phyloP scores from a whole-genome alignment of 2,888 invertebrate species.

The Ennomos erosarius region DNA sequence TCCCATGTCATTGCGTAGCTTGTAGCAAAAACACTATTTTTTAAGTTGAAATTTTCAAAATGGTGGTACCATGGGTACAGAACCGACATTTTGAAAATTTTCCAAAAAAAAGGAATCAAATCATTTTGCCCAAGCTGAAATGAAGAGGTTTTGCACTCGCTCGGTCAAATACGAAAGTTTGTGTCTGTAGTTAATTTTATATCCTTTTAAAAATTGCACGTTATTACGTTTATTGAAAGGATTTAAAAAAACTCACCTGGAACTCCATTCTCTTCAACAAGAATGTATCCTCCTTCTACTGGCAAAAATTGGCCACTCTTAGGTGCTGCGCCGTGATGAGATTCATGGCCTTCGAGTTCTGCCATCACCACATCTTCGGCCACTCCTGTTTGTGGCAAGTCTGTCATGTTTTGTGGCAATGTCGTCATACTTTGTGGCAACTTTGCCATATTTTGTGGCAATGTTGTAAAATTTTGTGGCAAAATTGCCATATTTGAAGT shows the following conservation, averaged over 20 bases:
- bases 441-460: conserved; percentile 11
- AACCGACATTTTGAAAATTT: no score
- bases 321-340: conserved; percentile 54
- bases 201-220: no score
- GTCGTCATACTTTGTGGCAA: conserved; percentile 4
- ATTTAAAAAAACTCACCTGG: conserved; percentile 50
- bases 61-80: no score
- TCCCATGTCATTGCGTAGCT: no score
- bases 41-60: no score
- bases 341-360: conserved; percentile 56
- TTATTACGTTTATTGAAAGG: no score
- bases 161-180: no score
- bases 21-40: no score
- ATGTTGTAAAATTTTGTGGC: conserved; percentile 15
- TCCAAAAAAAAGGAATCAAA: no score
- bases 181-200: no score
- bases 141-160: no score
- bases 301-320: conserved; percentile 66
- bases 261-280: conserved; percentile 60
- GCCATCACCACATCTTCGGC: conserved; percentile 63
- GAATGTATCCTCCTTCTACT: conserved; percentile 75
- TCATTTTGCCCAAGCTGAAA: no score
- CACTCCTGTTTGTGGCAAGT: conserved; percentile 7
- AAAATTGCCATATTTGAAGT: conserved; percentile 10
- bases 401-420: conserved; percentile 3